Evolutionary conservation across 1,140 invertebrate genomes (phyloP).

Genomic region (Lethrus apterus): DNA sequence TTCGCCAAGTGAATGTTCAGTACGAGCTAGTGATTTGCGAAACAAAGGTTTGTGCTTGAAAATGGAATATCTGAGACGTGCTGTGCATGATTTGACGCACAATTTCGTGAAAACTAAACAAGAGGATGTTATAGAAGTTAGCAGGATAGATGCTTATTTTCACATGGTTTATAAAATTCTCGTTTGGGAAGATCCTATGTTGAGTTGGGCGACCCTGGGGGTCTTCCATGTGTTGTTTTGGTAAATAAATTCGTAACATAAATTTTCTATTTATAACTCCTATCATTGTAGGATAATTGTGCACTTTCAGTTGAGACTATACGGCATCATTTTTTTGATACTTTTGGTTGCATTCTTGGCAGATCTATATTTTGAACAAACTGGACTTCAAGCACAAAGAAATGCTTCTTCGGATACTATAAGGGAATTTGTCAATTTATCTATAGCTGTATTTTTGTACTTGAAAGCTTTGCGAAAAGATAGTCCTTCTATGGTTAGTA

Average conservation of each 20-base stretch:
- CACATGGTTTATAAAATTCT: constrained; percentile 21
- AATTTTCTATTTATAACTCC: constrained; percentile 17
- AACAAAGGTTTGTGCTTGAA: neutral
- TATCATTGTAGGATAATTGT: constrained; percentile 22
- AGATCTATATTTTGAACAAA: constrained; percentile 20
- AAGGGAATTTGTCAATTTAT: constrained; percentile 4
- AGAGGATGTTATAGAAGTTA: constrained; percentile 11
- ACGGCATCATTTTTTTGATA: constrained; percentile 21
- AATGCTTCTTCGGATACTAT: constrained; percentile 15
- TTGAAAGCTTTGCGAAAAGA: constrained; percentile 20
- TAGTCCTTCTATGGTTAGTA: constrained; percentile 22
- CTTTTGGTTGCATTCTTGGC: constrained; percentile 16
- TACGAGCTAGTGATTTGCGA: neutral
- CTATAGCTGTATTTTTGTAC: constrained; percentile 8
- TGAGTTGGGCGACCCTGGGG: constrained; percentile 9
- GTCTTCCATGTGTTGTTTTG: constrained; percentile 20
- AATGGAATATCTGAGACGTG: constrained; percentile 8
- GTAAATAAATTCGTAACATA: constrained; percentile 17
- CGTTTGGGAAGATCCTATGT: constrained; percentile 21
- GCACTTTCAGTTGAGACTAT: constrained; percentile 21
- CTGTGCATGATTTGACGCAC: neutral
- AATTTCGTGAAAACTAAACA: neutral
- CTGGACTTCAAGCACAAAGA: neutral
- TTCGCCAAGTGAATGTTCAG: neutral
- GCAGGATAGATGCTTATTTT: constrained; percentile 22